These are phyloP conservation scores for Hermaeophaga mercurialis DNA, from an alignment of 2,888 invertebrate genomes.

Conservation along the genomic window DNA sequence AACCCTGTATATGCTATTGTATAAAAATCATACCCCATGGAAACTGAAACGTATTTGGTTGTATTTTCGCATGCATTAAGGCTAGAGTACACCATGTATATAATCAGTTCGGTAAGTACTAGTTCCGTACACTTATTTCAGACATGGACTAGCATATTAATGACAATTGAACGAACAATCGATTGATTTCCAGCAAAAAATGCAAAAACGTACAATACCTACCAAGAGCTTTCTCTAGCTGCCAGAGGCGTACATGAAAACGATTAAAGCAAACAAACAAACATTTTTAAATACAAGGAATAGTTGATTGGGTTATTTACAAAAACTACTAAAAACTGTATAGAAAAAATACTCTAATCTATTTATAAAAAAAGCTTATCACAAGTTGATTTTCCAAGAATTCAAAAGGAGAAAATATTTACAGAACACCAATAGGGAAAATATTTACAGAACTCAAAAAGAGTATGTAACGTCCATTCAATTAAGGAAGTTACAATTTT, in stretches of 20 bases:
- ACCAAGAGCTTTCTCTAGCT: constrained; percentile 26
- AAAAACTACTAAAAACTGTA: too few species aligned
- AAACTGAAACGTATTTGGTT: constrained; percentile 12
- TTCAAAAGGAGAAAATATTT: too few species aligned
- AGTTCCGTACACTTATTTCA: constrained; percentile 27
- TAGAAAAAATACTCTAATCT: too few species aligned
- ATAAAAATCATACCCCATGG: constrained; percentile 6
- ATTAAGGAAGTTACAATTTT: too few species aligned
- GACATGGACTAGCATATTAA: constrained; percentile 27
- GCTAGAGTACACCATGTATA: constrained; percentile 25
- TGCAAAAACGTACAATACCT: constrained; percentile 24
- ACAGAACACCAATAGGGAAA: too few species aligned
- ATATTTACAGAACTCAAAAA: too few species aligned
- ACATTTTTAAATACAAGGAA: too few species aligned
- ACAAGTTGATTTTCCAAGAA: too few species aligned
- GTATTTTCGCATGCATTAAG: constrained; percentile 29
- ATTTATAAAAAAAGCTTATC: too few species aligned
- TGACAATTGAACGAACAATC: constrained; percentile 30
- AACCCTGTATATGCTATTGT: background rate
- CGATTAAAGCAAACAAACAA: too few species aligned
- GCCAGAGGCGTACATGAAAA: background rate
- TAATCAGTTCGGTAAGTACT: constrained; percentile 25
- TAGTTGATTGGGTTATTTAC: too few species aligned
- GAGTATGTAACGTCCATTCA: too few species aligned
- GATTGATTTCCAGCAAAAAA: constrained; percentile 28